These are phyloP conservation scores for Clepsis dumicolana DNA, from an alignment of 2,888 invertebrate genomes.

Conservation along the genomic window DNA sequence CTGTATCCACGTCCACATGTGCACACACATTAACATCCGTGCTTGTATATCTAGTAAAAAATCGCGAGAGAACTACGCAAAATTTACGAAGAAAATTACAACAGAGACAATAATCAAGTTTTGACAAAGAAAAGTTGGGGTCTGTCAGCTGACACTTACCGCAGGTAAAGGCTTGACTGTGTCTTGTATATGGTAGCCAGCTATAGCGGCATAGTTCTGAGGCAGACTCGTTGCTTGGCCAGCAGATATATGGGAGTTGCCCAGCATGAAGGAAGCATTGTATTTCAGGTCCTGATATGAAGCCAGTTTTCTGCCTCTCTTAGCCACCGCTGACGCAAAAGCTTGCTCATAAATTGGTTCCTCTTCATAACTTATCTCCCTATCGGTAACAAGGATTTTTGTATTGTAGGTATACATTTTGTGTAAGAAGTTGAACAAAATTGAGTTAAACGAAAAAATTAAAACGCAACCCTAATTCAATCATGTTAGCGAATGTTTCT, in stretches of 20 bases:
- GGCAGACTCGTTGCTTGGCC: conserved; percentile 56
- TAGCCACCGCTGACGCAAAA: conserved; percentile 50
- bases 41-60: too few species aligned
- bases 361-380: conserved; percentile 47
- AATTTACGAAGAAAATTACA: too few species aligned
- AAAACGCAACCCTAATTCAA: too few species aligned
- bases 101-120: too few species aligned
- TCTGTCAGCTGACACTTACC: conserved; percentile 52
- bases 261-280: conserved; percentile 59
- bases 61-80: too few species aligned
- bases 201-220: conserved; percentile 57
- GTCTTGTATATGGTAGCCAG: conserved; percentile 62
- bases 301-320: conserved; percentile 53
- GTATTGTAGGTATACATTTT: too few species aligned
- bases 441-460: too few species aligned
- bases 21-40: too few species aligned
- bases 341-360: conserved; percentile 48
- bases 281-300: conserved; percentile 50
- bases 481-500: too few species aligned
- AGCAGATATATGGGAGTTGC: conserved; percentile 58
- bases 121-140: too few species aligned
- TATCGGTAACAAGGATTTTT: conserved; percentile 12
- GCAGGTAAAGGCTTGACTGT: conserved; percentile 57
- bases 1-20: too few species aligned
- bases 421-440: too few species aligned